Conservation (phyloP, 2,888 invertebrate genomes). For the Notocelia uddmanniana region DNA sequence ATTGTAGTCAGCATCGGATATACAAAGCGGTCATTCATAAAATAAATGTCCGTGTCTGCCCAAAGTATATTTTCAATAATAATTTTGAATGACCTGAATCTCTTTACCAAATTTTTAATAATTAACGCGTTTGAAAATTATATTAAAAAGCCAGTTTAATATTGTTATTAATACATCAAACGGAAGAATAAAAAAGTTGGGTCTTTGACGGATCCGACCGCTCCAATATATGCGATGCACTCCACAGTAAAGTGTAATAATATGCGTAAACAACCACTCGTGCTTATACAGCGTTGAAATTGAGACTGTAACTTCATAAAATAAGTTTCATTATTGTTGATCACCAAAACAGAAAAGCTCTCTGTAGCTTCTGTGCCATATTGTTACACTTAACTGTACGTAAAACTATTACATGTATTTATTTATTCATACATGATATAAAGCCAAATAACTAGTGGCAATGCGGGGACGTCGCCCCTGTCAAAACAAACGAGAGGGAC, state of each 20-base stretch:
- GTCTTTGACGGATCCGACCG: neutral
- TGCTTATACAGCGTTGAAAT: neutral
- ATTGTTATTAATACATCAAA: too few relatives aligned
- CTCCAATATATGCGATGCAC: slow-evolving; percentile 14
- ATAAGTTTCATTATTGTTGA: neutral
- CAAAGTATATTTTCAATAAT: neutral
- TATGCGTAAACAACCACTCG: neutral
- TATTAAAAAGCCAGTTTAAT: too few relatives aligned
- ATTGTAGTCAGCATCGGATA: slow-evolving; percentile 18
- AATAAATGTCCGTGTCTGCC: neutral
- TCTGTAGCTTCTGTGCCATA: neutral
- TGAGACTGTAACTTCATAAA: neutral
- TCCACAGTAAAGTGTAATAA: slow-evolving; percentile 7
- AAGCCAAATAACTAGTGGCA: slow-evolving; percentile 35
- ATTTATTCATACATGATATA: slow-evolving; percentile 12
- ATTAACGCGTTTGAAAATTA: too few relatives aligned
- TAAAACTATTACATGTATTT: slow-evolving; percentile 17
- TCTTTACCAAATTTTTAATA: too few relatives aligned
- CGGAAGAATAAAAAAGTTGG: too few relatives aligned
- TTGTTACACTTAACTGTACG: slow-evolving; percentile 19
- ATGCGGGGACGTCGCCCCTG: neutral
- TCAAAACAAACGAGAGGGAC: neutral
- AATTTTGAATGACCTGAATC: neutral
- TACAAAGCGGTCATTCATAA: slow-evolving; percentile 18
- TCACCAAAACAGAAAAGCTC: neutral